phyloP scores from a whole-genome alignment of 1,140 invertebrate species.

The Drosophila pandora region DNA sequence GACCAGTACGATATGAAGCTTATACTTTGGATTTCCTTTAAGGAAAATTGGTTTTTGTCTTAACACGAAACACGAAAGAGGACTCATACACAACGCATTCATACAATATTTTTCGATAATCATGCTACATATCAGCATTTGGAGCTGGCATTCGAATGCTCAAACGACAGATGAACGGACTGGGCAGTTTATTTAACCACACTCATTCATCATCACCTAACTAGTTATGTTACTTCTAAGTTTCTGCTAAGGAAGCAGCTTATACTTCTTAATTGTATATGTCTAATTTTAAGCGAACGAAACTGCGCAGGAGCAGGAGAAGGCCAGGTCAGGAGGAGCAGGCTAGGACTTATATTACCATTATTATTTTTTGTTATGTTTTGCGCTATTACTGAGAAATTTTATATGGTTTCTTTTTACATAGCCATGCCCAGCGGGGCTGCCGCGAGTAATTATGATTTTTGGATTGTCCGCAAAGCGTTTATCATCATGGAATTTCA shows the following conservation, averaged over 20 bases:
- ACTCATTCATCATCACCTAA: slow-evolving; percentile 3
- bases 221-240: slow-evolving; percentile 24
- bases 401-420: slow-evolving; percentile 76
- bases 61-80: neutral
- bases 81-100: slow-evolving; percentile 27
- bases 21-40: slow-evolving; percentile 52
- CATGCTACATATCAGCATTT: slow-evolving; percentile 80
- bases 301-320: slow-evolving; percentile 8
- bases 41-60: slow-evolving; percentile 41
- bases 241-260: slow-evolving; percentile 65
- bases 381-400: slow-evolving; percentile 78
- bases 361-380: slow-evolving; percentile 42
- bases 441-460: slow-evolving; percentile 27
- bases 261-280: slow-evolving; percentile 45
- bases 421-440: slow-evolving; percentile 48
- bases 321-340: neutral
- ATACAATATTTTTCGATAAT: slow-evolving; percentile 74
- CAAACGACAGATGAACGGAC: slow-evolving; percentile 42
- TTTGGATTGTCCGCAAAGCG: slow-evolving; percentile 60
- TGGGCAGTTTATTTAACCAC: slow-evolving; percentile 35
- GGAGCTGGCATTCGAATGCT: slow-evolving; percentile 70
- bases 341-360: slow-evolving; percentile 6
- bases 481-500: slow-evolving; percentile 64
- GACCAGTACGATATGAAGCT: slow-evolving; percentile 62
- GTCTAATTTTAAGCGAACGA: slow-evolving; percentile 54